Evolutionary conservation across 2,888 invertebrate species (phyloP).

Genomic region (Campaea margaritaria): DNA sequence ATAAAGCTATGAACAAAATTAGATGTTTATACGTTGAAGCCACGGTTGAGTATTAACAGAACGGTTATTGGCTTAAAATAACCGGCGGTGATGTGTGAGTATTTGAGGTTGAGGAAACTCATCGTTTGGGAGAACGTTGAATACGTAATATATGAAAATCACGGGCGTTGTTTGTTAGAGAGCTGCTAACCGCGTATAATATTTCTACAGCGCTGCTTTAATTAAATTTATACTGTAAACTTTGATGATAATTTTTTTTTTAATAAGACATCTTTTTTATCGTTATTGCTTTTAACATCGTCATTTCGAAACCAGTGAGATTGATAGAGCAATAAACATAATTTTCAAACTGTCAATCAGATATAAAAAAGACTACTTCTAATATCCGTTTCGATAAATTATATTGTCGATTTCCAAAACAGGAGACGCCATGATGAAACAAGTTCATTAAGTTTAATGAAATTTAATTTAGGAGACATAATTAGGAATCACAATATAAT

Average conservation of each 20-base stretch:
- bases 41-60: constrained; percentile 33
- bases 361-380: constrained; percentile 10
- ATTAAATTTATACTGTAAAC: constrained; percentile 16
- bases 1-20: constrained; percentile 36
- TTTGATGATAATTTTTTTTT: neutral
- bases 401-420: constrained; percentile 9
- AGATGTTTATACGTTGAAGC: constrained; percentile 31
- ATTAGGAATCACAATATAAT: constrained; percentile 30
- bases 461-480: constrained; percentile 14
- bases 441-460: constrained; percentile 22
- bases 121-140: constrained; percentile 27
- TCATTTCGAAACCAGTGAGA: constrained; percentile 8
- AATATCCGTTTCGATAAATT: constrained; percentile 17
- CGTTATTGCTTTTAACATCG: constrained; percentile 1
- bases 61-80: constrained; percentile 34
- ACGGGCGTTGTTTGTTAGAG: constrained; percentile 28
- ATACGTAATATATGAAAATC: constrained; percentile 36
- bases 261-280: constrained; percentile 8
- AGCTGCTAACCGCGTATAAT: constrained; percentile 16
- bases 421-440: constrained; percentile 12
- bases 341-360: constrained; percentile 23
- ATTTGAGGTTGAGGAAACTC: constrained; percentile 34
- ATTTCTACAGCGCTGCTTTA: constrained; percentile 8
- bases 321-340: constrained; percentile 26
- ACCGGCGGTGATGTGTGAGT: constrained; percentile 30